Base-by-base conservation (phyloP, 2,797 vertebrate genomes). In the Clamator glandarius region DNA sequence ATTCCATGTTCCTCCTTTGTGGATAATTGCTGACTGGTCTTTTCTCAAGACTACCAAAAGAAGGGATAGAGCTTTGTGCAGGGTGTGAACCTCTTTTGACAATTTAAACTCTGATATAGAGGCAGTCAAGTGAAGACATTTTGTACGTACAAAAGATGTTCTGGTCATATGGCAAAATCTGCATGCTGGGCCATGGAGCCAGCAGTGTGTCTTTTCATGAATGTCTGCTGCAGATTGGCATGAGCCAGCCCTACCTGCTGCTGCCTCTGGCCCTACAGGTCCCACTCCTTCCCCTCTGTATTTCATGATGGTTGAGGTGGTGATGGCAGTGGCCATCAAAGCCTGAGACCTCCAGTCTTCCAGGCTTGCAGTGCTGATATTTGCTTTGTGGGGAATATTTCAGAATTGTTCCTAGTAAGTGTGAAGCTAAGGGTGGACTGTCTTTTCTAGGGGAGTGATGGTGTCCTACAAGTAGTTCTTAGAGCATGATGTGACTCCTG, bases 201-300 rank as follows among this genome's bases (percentile, higher is more conserved):
- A 10, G 31, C 87, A 59, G 44, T 0, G 0, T 54, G 36, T 68
- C 57, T 33, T 26, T 62, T 58, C 39, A 12, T 24, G 20, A 16
- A 13, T 69, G 35, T 52, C 21, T 74, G 39, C 23, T 26, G 33
- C 0, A 0, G 26, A 33, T 42, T 0, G 0, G 33, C 33, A 20
- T n/a, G 12, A 87, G 26, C 26, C 29, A 67, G 15, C 35, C 14
- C 24, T 31, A 21, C 54, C 31, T 21, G 8, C 9, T 62, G 39
- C 39, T 81, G 33, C 5, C 51, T 64, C 12, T 0, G 2, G 35
- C 28, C 33, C 63, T 46, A 9, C 21, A 31, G 41, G 35, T 58
- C 68, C 21, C 1, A 2, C 14, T 89, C 18, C 44, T 82, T 2
- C 35, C 33, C 13, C 1, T 59, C 19, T 26, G 26, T 1, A 44